phyloP scores from a whole-genome alignment of 2,797 vertebrate genomes.

The Microtus agrestis region DNA sequence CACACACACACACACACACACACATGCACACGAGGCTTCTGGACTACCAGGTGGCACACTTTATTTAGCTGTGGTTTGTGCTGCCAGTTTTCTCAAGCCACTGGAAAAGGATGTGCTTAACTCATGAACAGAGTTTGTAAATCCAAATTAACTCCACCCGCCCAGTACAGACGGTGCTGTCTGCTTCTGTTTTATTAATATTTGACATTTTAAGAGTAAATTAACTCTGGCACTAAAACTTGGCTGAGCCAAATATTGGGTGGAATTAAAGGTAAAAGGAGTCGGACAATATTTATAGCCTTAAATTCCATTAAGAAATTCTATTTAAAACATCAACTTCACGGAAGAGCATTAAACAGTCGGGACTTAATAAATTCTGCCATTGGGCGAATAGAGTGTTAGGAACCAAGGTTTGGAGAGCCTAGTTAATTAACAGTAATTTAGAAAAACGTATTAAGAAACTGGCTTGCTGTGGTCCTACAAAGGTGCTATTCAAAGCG shows the following conservation, averaged over 20 bases:
- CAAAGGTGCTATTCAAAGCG: slow-evolving; percentile 46
- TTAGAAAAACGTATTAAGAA: slow-evolving; percentile 63
- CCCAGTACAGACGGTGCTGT: not conserved
- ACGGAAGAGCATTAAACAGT: not conserved
- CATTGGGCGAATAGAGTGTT: slow-evolving; percentile 28
- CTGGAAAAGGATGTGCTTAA: not conserved
- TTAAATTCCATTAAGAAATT: slow-evolving; percentile 46
- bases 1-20: not conserved
- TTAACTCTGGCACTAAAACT: slow-evolving; percentile 19
- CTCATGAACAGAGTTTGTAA: not conserved
- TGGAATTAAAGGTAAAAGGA: slow-evolving; percentile 45
- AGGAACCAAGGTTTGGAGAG: slow-evolving; percentile 46
- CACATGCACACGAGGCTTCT: not conserved
- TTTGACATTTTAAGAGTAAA: slow-evolving; percentile 39
- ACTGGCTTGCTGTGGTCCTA: slow-evolving; percentile 34
- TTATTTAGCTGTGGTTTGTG: not conserved
- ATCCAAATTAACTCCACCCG: not conserved
- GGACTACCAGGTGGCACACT: not conserved
- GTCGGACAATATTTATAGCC: slow-evolving; percentile 51
- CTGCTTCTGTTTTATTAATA: slow-evolving; percentile 52
- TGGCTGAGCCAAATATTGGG: not conserved
- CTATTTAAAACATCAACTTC: slow-evolving; percentile 37
- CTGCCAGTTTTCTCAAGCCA: not conserved
- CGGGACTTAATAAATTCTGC: slow-evolving; percentile 52
- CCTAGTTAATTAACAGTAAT: slow-evolving; percentile 68